phyloP scores from a whole-genome alignment of 2,113 vertebrate species.

The Rhinogobius similis region DNA sequence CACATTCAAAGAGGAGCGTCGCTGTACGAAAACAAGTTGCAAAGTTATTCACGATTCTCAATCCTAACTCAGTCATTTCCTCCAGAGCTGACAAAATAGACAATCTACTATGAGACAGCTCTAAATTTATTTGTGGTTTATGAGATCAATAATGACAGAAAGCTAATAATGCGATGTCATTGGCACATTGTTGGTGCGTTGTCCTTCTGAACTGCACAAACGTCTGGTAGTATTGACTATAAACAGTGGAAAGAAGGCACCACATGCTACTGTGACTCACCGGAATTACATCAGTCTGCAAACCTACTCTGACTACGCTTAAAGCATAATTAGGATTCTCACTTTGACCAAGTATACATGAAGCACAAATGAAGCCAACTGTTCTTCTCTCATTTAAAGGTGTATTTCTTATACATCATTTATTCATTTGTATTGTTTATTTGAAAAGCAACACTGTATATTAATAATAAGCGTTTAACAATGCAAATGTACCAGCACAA shows the following conservation, averaged over 20 bases:
- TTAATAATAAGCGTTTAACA: no score
- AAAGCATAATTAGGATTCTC: no score
- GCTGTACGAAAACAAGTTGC: conserved; percentile 60
- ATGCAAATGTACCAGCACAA: neutral
- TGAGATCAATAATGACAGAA: conserved; percentile 33
- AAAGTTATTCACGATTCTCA: conserved; percentile 57
- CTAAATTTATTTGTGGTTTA: conserved; percentile 37
- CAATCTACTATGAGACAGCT: conserved; percentile 25
- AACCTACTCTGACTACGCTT: neutral
- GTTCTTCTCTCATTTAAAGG: neutral
- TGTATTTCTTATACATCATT: neutral
- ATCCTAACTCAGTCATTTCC: conserved; percentile 36
- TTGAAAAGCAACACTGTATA: neutral
- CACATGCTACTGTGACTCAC: conserved; percentile 14
- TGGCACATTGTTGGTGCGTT: conserved; percentile 26
- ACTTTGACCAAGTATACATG: neutral
- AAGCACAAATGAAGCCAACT: neutral
- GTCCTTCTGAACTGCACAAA: conserved; percentile 5
- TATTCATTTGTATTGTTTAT: no score
- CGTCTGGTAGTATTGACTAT: conserved; percentile 36
- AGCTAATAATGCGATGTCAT: conserved; percentile 18
- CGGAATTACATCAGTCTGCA: neutral
- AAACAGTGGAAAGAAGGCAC: conserved; percentile 24
- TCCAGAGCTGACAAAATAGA: conserved; percentile 22
- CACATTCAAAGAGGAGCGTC: conserved; percentile 59